A percentile compares a stretch with the other conserved stretches of the same genome.
Evolutionary conservation across 2,797 vertebrate genomes (phyloP).

Genomic region (Gallirallus australis): DNA sequence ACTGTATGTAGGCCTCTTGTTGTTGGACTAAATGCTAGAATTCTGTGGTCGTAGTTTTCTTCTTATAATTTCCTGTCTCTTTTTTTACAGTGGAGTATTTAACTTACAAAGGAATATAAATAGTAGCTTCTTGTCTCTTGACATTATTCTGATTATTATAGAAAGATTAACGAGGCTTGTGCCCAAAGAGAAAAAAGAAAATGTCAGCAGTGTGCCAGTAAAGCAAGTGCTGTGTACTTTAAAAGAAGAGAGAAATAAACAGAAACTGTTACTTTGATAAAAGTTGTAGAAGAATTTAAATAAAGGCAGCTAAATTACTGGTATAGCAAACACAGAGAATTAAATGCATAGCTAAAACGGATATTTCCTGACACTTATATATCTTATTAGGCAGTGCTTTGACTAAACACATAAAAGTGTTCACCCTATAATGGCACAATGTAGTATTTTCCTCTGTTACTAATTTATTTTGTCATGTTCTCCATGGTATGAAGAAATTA

Average conservation of each 20-base stretch:
- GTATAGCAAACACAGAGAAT: background rate
- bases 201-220: background rate
- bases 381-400: background rate
- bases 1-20: background rate
- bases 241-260: background rate
- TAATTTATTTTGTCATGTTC: slow-evolving; percentile 46
- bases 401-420: background rate
- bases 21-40: background rate
- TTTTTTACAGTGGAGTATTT: background rate
- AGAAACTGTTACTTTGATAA: background rate
- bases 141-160: background rate
- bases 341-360: background rate
- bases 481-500: slow-evolving; percentile 1
- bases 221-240: background rate
- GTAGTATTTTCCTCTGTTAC: background rate
- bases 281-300: background rate
- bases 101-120: background rate
- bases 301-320: background rate
- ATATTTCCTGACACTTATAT: background rate
- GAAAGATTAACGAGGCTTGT: background rate
- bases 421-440: background rate
- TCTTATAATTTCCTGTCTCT: background rate
- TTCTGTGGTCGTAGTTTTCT: background rate
- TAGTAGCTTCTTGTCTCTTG: background rate
- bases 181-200: background rate